Conservation (phyloP, 2,888 invertebrate genomes). For the Rhingia rostrata region DNA sequence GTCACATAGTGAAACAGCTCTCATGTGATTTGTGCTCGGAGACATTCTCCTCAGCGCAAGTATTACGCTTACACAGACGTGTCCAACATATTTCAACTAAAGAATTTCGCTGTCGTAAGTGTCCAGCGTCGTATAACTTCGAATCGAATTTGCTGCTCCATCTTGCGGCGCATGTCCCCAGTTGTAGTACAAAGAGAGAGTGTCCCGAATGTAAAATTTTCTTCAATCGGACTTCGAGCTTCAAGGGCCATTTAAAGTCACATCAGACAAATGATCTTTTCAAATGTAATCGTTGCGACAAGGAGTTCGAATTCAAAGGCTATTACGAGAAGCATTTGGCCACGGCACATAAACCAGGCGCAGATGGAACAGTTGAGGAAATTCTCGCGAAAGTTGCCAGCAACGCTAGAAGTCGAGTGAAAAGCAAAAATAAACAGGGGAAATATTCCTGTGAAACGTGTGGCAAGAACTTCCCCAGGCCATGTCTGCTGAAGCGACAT, state of each 20-base stretch:
- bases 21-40: constrained; percentile 53
- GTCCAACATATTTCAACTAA: constrained; percentile 62
- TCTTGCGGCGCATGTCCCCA: constrained; percentile 63
- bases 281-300: constrained; percentile 62
- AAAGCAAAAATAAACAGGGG: constrained; percentile 25
- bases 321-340: constrained; percentile 56
- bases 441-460: constrained; percentile 70
- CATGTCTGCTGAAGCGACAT: constrained; percentile 76
- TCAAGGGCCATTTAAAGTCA: constrained; percentile 69
- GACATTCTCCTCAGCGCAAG: constrained; percentile 40
- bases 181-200: constrained; percentile 39
- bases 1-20: constrained; percentile 35
- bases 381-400: constrained; percentile 49
- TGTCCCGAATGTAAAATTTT: constrained; percentile 70
- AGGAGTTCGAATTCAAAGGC: constrained; percentile 61
- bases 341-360: constrained; percentile 55
- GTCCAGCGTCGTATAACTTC: constrained; percentile 68
- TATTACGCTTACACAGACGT: constrained; percentile 61
- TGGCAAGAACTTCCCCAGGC: constrained; percentile 76
- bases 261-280: constrained; percentile 64
- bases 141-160: constrained; percentile 66
- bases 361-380: constrained; percentile 53
- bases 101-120: constrained; percentile 70
- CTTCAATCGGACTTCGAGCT: constrained; percentile 69
- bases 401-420: constrained; percentile 49